phyloP scores from a whole-genome alignment of 2,888 invertebrate genomes.

The Noctuana brunneofusca region DNA sequence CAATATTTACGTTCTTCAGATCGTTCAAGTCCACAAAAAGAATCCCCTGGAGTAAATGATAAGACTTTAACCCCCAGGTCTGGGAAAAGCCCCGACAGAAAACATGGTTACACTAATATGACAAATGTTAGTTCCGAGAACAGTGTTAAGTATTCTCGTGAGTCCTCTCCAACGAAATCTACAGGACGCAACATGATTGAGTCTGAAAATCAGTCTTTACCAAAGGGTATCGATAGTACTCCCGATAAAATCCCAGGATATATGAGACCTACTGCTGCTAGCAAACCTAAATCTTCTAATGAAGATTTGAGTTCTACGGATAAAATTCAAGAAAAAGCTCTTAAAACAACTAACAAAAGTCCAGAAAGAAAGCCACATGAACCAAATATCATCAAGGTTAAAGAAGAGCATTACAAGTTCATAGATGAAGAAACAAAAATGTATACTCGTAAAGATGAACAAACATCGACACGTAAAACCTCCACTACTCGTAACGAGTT shows the following conservation, averaged over 20 bases:
- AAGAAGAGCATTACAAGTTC: constrained; percentile 66
- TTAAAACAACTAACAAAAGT: constrained; percentile 43
- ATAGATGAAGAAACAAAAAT: constrained; percentile 73
- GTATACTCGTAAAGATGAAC: constrained; percentile 51
- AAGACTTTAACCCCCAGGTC: constrained; percentile 39
- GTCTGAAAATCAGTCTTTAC: constrained; percentile 21
- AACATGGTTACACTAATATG: constrained; percentile 19
- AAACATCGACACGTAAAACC: constrained; percentile 32
- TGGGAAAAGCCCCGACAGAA: constrained; percentile 48
- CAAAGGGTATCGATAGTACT: constrained; percentile 22
- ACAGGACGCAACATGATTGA: constrained; percentile 34
- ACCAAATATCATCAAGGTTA: constrained; percentile 43
- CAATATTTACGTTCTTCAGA: constrained; percentile 39
- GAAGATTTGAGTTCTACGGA: constrained; percentile 35
- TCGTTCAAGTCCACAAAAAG: constrained; percentile 36
- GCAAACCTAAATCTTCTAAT: constrained; percentile 42
- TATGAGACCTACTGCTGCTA: constrained; percentile 58
- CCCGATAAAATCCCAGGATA: constrained; percentile 57
- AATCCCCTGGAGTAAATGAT: constrained; percentile 29
- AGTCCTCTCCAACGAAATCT: constrained; percentile 25
- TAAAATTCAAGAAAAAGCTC: constrained; percentile 43
- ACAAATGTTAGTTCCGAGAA: constrained; percentile 27
- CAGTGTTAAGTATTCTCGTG: constrained; percentile 24
- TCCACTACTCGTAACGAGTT: constrained; percentile 1
- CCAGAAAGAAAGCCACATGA: constrained; percentile 46